Conservation (phyloP, 2,797 vertebrate genomes). For the Cossypha caffra region DNA sequence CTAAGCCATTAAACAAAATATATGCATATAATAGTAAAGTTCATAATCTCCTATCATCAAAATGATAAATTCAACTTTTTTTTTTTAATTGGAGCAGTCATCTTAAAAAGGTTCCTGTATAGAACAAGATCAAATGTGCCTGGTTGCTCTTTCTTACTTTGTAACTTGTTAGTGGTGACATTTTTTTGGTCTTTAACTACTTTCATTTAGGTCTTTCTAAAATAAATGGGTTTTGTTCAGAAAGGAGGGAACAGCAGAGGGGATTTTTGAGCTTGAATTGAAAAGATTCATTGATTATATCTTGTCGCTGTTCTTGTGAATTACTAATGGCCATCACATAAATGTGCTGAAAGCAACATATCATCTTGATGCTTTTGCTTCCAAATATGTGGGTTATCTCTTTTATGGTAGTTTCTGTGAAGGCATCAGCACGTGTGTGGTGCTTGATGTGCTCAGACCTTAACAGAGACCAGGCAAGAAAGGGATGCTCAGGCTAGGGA, state of each 20-base stretch:
- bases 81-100: conserved; percentile 54
- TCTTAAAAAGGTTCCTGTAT: conserved; percentile 25
- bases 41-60: conserved; percentile 69
- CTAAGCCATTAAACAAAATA: conserved; percentile 76
- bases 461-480: background rate
- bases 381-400: conserved; percentile 63
- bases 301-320: conserved; percentile 23
- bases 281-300: conserved; percentile 65
- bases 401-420: background rate
- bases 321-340: conserved; percentile 47
- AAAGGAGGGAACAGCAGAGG: background rate
- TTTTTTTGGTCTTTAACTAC: conserved; percentile 27
- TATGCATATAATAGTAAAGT: conserved; percentile 67
- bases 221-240: conserved; percentile 8
- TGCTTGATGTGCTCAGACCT: background rate
- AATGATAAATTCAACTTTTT: conserved; percentile 58
- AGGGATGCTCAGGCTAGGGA: background rate
- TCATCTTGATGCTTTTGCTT: conserved; percentile 57
- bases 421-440: background rate
- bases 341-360: conserved; percentile 34
- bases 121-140: conserved; percentile 51
- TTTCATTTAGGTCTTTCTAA: conserved; percentile 14
- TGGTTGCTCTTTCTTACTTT: conserved; percentile 52
- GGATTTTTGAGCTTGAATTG: background rate
- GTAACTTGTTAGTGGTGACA: conserved; percentile 23